Conservation (phyloP, 2,113 vertebrate species). For the Athene noctua region DNA sequence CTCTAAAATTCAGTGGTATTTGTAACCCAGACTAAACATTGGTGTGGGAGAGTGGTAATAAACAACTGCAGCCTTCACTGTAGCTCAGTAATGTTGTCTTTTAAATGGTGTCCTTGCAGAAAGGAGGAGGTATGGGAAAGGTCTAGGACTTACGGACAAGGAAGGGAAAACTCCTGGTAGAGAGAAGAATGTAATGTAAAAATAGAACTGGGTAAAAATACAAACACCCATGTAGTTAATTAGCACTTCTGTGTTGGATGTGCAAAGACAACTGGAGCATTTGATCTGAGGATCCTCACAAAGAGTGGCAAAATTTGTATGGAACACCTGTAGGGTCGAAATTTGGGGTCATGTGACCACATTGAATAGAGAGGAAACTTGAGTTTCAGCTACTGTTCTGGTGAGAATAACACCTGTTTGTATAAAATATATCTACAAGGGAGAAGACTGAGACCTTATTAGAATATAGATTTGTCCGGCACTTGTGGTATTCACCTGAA, state of each 20-base stretch:
- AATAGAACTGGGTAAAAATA: not conserved
- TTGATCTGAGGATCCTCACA: not conserved
- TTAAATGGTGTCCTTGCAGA: not conserved
- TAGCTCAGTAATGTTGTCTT: not conserved
- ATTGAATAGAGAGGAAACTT: not conserved
- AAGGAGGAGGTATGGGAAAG: not conserved
- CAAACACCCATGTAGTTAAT: not conserved
- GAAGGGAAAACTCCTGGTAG: not conserved
- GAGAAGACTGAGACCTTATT: not conserved
- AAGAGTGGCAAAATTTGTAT: not conserved
- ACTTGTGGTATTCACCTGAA: not conserved
- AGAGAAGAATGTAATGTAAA: not conserved
- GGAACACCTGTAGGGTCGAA: not conserved
- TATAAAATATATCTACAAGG: not conserved
- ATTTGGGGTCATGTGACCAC: not conserved
- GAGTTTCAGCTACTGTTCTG: not conserved
- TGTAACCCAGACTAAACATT: not conserved
- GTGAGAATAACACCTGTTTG: not conserved
- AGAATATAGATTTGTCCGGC: not conserved
- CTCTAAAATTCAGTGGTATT: not conserved
- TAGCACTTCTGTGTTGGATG: not conserved
- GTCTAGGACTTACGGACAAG: not conserved
- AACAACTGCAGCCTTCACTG: not conserved
- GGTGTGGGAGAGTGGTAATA: not conserved
- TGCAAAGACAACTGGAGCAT: not conserved